Evolutionary conservation across 1,140 invertebrate species (phyloP).

Genomic region (Tetraneura akinire): DNA sequence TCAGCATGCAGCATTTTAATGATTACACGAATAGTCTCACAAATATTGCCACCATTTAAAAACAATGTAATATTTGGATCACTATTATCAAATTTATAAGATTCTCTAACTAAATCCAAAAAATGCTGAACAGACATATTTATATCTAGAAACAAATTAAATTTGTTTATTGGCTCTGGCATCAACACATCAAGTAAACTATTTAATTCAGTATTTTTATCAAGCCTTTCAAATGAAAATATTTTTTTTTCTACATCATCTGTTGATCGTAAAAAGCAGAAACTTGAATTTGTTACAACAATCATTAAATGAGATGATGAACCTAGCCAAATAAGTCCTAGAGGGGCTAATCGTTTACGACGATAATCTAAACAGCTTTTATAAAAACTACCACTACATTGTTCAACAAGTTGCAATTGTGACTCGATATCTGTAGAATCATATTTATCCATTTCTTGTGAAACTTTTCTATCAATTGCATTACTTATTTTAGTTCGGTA

Average conservation of each 20-base stretch:
- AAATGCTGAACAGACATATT: conserved; percentile 17
- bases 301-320: conserved; percentile 30
- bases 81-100: conserved; percentile 15
- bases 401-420: conserved; percentile 41
- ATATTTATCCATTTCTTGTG: conserved; percentile 49
- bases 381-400: conserved; percentile 46
- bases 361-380: conserved; percentile 47
- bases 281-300: conserved; percentile 45
- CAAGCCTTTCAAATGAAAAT: not conserved
- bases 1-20: conserved; percentile 8
- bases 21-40: not conserved
- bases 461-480: conserved; percentile 45
- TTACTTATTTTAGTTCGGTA: conserved; percentile 40
- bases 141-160: conserved; percentile 21
- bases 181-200: not conserved
- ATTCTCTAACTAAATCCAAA: conserved; percentile 23
- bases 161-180: conserved; percentile 18
- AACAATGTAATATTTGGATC: conserved; percentile 17
- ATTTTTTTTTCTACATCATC: conserved; percentile 25
- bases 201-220: not conserved
- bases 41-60: conserved; percentile 15
- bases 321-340: conserved; percentile 39
- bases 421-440: conserved; percentile 35
- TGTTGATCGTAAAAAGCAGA: conserved; percentile 40
- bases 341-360: conserved; percentile 43